Percentiles rank a stretch among this genome's conserved stretches.
Conservation (phyloP, 2,797 vertebrate genomes). For the Oryzias dopingdopingensis region DNA sequence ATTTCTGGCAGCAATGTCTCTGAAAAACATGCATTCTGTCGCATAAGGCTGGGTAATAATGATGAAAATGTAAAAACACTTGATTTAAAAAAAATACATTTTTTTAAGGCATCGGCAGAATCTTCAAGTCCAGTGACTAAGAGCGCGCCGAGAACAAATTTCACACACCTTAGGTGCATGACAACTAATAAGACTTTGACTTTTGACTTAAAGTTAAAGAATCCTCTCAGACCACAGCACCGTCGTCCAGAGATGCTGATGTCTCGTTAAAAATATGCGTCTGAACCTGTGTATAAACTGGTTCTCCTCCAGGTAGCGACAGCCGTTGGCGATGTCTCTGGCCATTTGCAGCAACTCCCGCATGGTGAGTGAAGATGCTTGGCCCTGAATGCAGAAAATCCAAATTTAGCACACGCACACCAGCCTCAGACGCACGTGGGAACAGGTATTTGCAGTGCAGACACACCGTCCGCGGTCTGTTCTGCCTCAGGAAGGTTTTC, state of each 20-base stretch:
- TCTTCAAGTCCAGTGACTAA: too few relatives aligned
- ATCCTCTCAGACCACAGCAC: not conserved
- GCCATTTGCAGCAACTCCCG: conserved; percentile 89
- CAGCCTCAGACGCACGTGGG: not conserved
- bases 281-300: conserved; percentile 83
- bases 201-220: too few relatives aligned
- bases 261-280: not conserved
- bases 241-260: not conserved
- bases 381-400: conserved; percentile 74
- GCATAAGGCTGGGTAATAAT: not conserved
- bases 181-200: too few relatives aligned
- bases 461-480: conserved; percentile 84
- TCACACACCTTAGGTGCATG: too few relatives aligned
- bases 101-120: too few relatives aligned
- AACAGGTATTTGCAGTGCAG: not conserved
- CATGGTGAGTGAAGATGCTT: conserved; percentile 82
- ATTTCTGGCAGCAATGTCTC: conserved; percentile 92
- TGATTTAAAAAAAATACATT: too few relatives aligned
- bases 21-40: conserved; percentile 54
- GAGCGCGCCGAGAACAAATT: too few relatives aligned
- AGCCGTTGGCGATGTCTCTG: conserved; percentile 88
- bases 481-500: conserved; percentile 91
- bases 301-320: conserved; percentile 91
- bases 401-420: conserved; percentile 19
- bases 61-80: too few relatives aligned